A percentile compares a stretch with the other conserved stretches of the same genome.
Evolutionary conservation across 37 sponge, comb jelly and placozoan genomes (phyloP).

Genomic region (Chondrilla cf. caribensis): DNA sequence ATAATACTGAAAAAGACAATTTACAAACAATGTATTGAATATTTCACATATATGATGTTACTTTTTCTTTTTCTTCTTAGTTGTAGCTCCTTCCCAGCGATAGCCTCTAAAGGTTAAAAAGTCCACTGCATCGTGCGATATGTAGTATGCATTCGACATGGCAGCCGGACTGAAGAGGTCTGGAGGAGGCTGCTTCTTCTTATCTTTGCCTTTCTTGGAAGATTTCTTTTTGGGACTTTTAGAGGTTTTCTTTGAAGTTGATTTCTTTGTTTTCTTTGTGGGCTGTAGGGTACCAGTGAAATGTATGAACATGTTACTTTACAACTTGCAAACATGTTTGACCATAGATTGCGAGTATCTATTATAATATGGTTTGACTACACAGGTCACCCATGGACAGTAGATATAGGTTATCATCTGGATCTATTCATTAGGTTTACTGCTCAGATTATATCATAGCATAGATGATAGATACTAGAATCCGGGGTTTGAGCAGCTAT

Average conservation of each 20-base stretch:
- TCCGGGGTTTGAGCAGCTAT: no score
- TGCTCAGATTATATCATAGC: no score
- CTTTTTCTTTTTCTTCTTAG: conserved; percentile 37
- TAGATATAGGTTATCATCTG: no score
- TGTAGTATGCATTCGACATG: conserved; percentile 38
- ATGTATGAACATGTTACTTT: background rate
- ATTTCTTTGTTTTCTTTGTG: background rate
- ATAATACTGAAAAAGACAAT: no score
- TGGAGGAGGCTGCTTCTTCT: conserved; percentile 30
- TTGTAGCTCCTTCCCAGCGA: conserved; percentile 4
- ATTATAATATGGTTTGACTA: no score
- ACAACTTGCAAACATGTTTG: background rate
- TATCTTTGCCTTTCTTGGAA: background rate
- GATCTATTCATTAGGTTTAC: no score
- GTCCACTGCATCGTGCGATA: conserved; percentile 31
- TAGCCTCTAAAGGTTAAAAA: conserved; percentile 22
- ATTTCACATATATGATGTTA: no score
- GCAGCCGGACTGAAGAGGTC: conserved; percentile 63
- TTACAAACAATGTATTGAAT: no score
- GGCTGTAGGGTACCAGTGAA: background rate
- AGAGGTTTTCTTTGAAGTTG: background rate
- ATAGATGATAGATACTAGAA: no score
- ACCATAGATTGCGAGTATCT: no score
- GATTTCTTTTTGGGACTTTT: background rate
- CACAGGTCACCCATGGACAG: no score